phyloP scores from a whole-genome alignment of 2,797 vertebrate species.

The Etheostoma nigrum region DNA sequence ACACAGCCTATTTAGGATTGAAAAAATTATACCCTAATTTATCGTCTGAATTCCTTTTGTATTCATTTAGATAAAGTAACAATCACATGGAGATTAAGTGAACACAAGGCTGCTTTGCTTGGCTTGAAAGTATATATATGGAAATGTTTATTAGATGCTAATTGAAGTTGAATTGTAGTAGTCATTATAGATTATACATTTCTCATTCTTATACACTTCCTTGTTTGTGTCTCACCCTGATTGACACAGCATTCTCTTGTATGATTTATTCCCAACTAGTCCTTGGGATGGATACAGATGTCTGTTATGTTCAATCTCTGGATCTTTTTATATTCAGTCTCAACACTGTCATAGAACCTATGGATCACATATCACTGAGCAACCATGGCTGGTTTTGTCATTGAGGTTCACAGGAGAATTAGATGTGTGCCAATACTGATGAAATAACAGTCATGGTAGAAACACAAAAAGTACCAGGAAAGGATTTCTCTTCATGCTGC shows the following conservation, averaged over 20 bases:
- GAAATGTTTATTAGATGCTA: neutral
- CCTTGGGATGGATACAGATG: slow-evolving; percentile 32
- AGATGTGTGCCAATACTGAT: slow-evolving; percentile 1
- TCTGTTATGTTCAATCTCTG: slow-evolving; percentile 7
- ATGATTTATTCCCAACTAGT: slow-evolving; percentile 9
- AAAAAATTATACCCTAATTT: neutral
- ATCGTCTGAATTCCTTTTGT: neutral
- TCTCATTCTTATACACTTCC: neutral
- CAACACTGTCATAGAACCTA: slow-evolving; percentile 18
- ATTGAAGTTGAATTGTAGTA: neutral
- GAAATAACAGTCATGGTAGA: slow-evolving; percentile 2
- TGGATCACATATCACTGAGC: slow-evolving; percentile 39
- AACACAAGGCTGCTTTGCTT: slow-evolving; percentile 2
- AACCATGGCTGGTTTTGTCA: slow-evolving; percentile 27
- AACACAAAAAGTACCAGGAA: neutral
- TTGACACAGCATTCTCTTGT: neutral
- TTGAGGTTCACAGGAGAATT: slow-evolving; percentile 4
- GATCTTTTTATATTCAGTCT: slow-evolving; percentile 36
- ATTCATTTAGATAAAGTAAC: neutral
- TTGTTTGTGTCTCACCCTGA: neutral
- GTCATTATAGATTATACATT: neutral
- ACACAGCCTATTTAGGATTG: neutral
- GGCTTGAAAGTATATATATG: neutral
- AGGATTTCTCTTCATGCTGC: neutral
- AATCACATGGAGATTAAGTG: neutral